Conservation (phyloP, 2,797 vertebrate genomes). For the Lagodon rhomboides region DNA sequence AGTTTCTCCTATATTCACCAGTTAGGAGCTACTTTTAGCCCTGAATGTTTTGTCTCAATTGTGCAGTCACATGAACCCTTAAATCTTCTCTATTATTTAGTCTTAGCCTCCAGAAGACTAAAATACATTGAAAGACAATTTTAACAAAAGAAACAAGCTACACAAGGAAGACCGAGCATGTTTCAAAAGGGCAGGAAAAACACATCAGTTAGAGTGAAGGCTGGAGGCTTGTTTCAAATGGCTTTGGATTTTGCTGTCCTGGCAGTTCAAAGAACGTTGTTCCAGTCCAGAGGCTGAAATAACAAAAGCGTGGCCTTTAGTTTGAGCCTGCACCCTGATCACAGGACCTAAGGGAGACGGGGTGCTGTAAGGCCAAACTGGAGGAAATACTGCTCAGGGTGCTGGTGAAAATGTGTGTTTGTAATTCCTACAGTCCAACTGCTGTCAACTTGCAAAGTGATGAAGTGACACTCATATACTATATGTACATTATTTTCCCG, state of each 20-base stretch:
- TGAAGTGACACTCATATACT: neutral
- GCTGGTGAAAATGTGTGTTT: neutral
- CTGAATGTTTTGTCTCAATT: neutral
- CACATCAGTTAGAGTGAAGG: slow-evolving; percentile 41
- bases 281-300: slow-evolving; percentile 41
- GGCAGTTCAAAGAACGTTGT: slow-evolving; percentile 51
- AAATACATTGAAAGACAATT: no score
- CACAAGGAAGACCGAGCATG: slow-evolving; percentile 9
- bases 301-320: slow-evolving; percentile 47
- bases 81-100: slow-evolving; percentile 6
- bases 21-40: no score
- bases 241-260: slow-evolving; percentile 22
- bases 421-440: slow-evolving; percentile 1
- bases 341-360: slow-evolving; percentile 4
- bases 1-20: no score
- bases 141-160: slow-evolving; percentile 3
- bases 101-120: neutral
- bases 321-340: slow-evolving; percentile 22
- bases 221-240: neutral
- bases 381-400: slow-evolving; percentile 1
- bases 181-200: slow-evolving; percentile 37
- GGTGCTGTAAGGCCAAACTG: neutral
- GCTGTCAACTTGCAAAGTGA: neutral
- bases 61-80: neutral
- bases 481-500: neutral